Conservation (phyloP, 1,140 invertebrate species). For the Apis laboriosa region DNA sequence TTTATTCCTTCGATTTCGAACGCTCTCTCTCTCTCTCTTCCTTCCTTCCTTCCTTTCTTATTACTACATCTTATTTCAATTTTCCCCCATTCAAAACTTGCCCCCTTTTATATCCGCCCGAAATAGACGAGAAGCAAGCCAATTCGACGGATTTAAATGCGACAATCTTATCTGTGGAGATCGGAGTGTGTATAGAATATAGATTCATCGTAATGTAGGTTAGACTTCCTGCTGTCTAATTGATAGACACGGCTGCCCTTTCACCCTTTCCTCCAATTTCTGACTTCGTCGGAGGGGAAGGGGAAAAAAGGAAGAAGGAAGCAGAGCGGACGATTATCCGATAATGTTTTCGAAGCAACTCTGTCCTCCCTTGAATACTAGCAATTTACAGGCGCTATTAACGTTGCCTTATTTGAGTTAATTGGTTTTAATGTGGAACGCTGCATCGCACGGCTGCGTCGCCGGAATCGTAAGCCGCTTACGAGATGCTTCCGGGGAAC, state of each 20-base stretch:
- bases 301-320: not conserved
- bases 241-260: not conserved
- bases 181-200: not conserved
- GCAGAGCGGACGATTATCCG: not conserved
- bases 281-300: not conserved
- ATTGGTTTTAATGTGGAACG: conserved; percentile 46
- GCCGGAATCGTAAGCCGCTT: conserved; percentile 17
- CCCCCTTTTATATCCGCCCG: not conserved
- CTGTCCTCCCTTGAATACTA: conserved; percentile 3
- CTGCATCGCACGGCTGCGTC: not conserved
- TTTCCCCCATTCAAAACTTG: not conserved
- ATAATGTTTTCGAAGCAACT: conserved; percentile 38
- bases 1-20: not conserved
- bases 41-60: not conserved
- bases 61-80: not conserved
- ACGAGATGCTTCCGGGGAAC: not conserved
- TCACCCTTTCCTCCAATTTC: not conserved
- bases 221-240: not conserved
- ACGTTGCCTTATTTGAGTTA: conserved; percentile 50
- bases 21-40: not conserved
- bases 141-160: conserved; percentile 59
- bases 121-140: conserved; percentile 14
- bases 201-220: conserved; percentile 21
- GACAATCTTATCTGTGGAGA: conserved; percentile 11
- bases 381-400: conserved; percentile 44